A percentile compares a stretch with the other conserved stretches of the same genome.
Evolutionary conservation across 2,113 vertebrate genomes (phyloP).

Genomic region (Oncorhynchus mykiss): DNA sequence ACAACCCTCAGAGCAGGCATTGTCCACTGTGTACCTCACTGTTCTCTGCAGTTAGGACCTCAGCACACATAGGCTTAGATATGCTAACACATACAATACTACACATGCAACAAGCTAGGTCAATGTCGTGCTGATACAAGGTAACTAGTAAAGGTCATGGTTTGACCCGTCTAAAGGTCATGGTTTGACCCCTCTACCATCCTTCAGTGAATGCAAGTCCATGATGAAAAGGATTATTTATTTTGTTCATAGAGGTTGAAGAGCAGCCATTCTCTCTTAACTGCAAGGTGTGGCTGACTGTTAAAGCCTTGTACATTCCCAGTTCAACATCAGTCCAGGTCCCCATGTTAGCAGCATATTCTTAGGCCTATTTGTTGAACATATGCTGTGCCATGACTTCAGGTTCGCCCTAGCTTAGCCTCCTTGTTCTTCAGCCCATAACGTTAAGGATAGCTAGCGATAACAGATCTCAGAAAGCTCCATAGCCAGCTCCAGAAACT

Average conservation of each 20-base stretch:
- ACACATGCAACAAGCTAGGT: slow-evolving; percentile 21
- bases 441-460: slow-evolving; percentile 46
- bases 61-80: too few species aligned
- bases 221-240: too few species aligned
- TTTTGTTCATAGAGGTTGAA: too few species aligned
- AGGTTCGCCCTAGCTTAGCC: too few species aligned
- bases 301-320: background rate
- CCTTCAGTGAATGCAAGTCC: too few species aligned
- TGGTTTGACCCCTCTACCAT: too few species aligned
- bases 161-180: background rate
- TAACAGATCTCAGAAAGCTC: slow-evolving; percentile 78
- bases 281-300: too few species aligned
- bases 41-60: too few species aligned
- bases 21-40: slow-evolving; percentile 19
- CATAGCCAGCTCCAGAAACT: slow-evolving; percentile 78
- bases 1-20: slow-evolving; percentile 26
- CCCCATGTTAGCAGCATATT: background rate
- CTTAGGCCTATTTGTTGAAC: background rate
- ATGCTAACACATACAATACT: slow-evolving; percentile 6
- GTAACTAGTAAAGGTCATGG: background rate
- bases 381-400: too few species aligned
- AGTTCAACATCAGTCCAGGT: background rate
- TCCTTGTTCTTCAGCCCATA: too few species aligned
- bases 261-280: too few species aligned
- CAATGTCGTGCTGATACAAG: background rate